Base-by-base conservation (phyloP, 2,113 vertebrate species). In the Mionectes macconnelli region DNA sequence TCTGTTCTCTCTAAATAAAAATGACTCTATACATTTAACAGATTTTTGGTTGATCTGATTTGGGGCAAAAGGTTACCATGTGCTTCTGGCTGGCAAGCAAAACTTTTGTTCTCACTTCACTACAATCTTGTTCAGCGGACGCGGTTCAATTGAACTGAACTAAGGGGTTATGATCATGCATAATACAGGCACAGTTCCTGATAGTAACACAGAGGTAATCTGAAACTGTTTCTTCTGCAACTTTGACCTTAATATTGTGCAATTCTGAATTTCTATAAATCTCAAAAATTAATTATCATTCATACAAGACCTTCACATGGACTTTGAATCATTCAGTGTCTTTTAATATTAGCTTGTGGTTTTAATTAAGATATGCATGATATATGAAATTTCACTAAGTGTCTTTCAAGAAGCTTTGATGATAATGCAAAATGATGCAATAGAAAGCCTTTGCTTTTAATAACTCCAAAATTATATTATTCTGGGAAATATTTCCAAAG, bases 281-380 rank as follows among this genome's bases (percentile, higher is more conserved):
- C 33, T 90, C 6, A 78, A 90, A 77, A 77, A 55, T 74, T 93
- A 39, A 55, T 96, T 92, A 89, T 72, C 33, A 87, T 57, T 93
- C 40, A 50, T 72, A 67, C 27, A 70, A 84, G 76, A 94, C 40
- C 52, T 91, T 79, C 42, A 67, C 6, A 56, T 55, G 37, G 73
- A 74, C 44, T 91, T 96, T 47, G 59, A 94, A 91, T 89, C 23
- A 24, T 77, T 91, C 72, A 47, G 6, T 70, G 39, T 64, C 67
- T 76, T 87, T 84, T 72, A 84, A 86, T 82, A 94, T 92, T 87
- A 92, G 28, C 16, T 95, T 14, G 6, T 78, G 25, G 35, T 89
- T 96, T 92, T 91, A 97, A 93, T 93, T 97, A 94, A 95, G 89
- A 94, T 87, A 89, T 27, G 44, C 24, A 80, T 0, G 89, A 92